Conservation (phyloP, 1,140 invertebrate species). For the Steinernema khuongi region DNA sequence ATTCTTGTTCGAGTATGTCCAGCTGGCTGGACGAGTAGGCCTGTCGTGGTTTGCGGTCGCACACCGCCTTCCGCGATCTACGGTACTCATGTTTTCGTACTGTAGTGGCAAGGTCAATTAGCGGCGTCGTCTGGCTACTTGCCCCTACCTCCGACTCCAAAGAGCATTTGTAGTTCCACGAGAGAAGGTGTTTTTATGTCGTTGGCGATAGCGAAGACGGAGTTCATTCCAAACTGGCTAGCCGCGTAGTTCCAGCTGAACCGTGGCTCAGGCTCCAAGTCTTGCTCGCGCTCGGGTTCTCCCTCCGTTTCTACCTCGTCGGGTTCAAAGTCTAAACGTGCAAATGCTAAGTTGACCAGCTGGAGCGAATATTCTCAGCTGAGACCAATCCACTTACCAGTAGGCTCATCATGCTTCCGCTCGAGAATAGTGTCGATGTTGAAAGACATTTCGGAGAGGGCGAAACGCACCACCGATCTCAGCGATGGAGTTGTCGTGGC, state of each 20-base stretch:
- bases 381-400: background rate
- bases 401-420: background rate
- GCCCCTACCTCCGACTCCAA: slow-evolving; percentile 34
- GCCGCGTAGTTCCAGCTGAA: background rate
- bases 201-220: slow-evolving; percentile 31
- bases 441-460: background rate
- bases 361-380: background rate
- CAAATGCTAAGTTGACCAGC: no score
- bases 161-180: slow-evolving; percentile 38
- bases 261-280: background rate
- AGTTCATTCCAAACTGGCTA: background rate
- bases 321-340: background rate
- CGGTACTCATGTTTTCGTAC: slow-evolving; percentile 72
- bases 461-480: background rate
- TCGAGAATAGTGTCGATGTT: slow-evolving; percentile 3
- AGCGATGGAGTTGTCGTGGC: background rate
- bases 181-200: slow-evolving; percentile 33
- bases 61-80: slow-evolving; percentile 73
- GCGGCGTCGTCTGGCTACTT: no score
- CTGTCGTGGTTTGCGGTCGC: slow-evolving; percentile 85
- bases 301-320: background rate
- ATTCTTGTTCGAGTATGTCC: slow-evolving; percentile 82
- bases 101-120: slow-evolving; percentile 59
- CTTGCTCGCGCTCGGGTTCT: background rate
- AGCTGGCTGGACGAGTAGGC: slow-evolving; percentile 89